phyloP scores from a whole-genome alignment of 2,888 invertebrate species.

The Noctua pronuba region DNA sequence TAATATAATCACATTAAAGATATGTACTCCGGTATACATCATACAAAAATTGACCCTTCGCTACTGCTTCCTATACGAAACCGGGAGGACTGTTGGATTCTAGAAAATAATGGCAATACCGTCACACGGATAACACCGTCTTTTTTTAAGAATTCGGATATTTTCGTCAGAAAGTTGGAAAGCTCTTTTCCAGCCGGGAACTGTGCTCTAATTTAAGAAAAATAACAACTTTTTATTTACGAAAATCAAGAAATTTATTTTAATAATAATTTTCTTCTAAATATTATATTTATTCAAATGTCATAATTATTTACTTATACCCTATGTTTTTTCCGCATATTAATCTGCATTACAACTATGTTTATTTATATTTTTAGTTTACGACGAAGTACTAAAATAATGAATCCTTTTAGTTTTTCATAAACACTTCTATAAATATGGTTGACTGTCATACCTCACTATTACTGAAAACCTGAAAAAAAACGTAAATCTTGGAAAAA shows the following conservation, averaged over 20 bases:
- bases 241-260: slow-evolving; percentile 4
- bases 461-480: neutral
- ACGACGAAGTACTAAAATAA: slow-evolving; percentile 9
- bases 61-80: too few relatives aligned
- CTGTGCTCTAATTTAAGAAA: neutral
- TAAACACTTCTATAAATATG: neutral
- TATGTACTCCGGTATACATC: too few relatives aligned
- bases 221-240: neutral
- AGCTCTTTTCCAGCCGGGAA: neutral
- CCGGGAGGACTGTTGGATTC: neutral
- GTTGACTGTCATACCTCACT: neutral
- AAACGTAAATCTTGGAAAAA: neutral
- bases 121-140: neutral
- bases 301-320: slow-evolving; percentile 13
- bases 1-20: too few relatives aligned
- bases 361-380: slow-evolving; percentile 26
- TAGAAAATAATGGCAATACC: neutral
- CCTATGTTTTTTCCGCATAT: neutral
- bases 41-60: too few relatives aligned
- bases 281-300: slow-evolving; percentile 35
- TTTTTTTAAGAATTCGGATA: neutral
- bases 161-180: neutral
- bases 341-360: neutral
- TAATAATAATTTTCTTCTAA: slow-evolving; percentile 1
- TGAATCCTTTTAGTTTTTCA: slow-evolving; percentile 12